Percentiles rank a stretch among this genome's conserved stretches.
Conservation (phyloP, 2,888 invertebrate genomes). For the Epistrophella euchroma region DNA sequence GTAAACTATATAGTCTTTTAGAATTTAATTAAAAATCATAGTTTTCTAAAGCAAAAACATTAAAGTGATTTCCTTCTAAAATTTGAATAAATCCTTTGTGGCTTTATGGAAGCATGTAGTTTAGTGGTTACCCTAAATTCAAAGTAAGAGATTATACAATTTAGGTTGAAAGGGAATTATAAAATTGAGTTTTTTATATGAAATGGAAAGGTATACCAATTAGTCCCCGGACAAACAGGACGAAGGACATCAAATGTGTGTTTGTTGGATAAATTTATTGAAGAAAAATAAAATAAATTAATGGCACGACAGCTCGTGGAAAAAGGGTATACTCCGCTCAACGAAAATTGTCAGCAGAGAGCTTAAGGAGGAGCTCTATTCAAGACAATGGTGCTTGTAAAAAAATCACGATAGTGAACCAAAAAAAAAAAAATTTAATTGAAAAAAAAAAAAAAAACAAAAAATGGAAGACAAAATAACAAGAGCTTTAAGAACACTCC, state of each 20-base stretch:
- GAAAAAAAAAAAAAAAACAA: too few relatives aligned
- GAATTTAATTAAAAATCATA: conserved; percentile 70
- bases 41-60: conserved; percentile 21
- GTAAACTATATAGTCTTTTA: conserved; percentile 44
- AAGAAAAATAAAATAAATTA: too few relatives aligned
- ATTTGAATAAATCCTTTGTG: conserved; percentile 35
- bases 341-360: too few relatives aligned
- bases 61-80: conserved; percentile 18
- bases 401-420: too few relatives aligned
- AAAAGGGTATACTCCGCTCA: too few relatives aligned
- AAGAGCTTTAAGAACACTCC: too few relatives aligned
- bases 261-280: too few relatives aligned
- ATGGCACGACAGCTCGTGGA: too few relatives aligned
- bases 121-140: conserved; percentile 17
- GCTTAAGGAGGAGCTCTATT: too few relatives aligned
- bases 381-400: too few relatives aligned
- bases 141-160: conserved; percentile 23
- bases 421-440: too few relatives aligned
- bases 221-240: neutral
- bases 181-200: neutral
- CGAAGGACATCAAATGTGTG: neutral
- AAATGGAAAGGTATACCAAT: neutral
- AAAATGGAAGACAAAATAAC: too few relatives aligned
- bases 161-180: neutral
- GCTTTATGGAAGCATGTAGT: conserved; percentile 12